Conservation (phyloP, 2,113 vertebrate species). For the Narcine bancroftii region DNA sequence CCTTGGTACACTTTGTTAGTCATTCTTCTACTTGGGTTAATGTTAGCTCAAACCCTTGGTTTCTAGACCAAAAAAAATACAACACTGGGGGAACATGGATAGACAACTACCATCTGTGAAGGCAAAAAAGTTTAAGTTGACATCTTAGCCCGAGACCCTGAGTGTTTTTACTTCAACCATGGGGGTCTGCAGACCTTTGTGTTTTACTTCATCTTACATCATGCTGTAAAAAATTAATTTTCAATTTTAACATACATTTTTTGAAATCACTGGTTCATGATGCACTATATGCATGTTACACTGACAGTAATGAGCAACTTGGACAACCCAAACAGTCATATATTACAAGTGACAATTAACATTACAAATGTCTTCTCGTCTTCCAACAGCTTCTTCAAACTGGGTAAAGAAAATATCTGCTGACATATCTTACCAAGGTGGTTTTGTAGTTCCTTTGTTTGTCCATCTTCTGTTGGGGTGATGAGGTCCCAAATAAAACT, state of each 20-base stretch:
- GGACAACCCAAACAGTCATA: background rate
- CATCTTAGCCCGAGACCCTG: too few relatives aligned
- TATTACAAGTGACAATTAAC: background rate
- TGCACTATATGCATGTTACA: background rate
- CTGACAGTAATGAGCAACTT: background rate
- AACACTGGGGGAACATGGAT: too few relatives aligned
- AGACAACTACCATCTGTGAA: too few relatives aligned
- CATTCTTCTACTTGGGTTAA: background rate
- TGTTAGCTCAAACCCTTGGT: background rate
- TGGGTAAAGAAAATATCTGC: background rate
- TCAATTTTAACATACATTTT: background rate
- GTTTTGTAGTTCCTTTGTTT: conserved; percentile 86
- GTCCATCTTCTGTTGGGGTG: conserved; percentile 85
- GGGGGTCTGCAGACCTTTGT: too few relatives aligned
- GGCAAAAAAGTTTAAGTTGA: too few relatives aligned
- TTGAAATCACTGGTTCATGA: background rate
- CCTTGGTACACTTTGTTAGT: background rate
- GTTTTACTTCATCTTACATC: too few relatives aligned
- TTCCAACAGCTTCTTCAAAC: background rate
- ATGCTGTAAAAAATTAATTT: background rate
- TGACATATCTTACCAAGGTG: conserved; percentile 66
- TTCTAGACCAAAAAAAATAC: too few relatives aligned
- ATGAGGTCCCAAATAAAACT: conserved; percentile 99
- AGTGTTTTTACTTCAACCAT: too few relatives aligned
- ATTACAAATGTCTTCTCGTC: background rate